Base-by-base conservation (phyloP, 92 coral and sea anemone species). In the Desmophyllum pertusum region DNA sequence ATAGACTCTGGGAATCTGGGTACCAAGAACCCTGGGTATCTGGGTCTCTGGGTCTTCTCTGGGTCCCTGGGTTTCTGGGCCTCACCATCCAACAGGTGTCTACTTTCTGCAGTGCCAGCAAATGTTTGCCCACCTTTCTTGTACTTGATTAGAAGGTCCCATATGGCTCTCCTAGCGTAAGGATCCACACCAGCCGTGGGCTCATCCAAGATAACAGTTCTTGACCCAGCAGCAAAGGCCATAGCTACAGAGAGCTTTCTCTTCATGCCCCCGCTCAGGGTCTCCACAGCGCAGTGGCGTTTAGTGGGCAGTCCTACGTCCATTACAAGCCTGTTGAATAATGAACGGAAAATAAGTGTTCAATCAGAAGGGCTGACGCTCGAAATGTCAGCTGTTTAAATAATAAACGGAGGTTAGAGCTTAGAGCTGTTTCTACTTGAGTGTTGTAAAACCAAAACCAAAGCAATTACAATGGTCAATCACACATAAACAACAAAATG, bases 171-270 rank as follows among this genome's bases (percentile, higher is more conserved):
- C 80, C 99, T 90, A 42, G 99, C 99, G 63, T 94, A 96, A 13
- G 99, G 99, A 79, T 96, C 99, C 57, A 96, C 99, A 33, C 99
- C 99, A 48, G 99, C 99, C 0, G 99, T 96, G 81, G 99, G 99
- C 85, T 96, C 99, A 75, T 96, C 99, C 83, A 96, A 70, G 81
- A 96, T 96, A 45, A 96, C 97, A 52, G 98, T 96, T 70, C 98
- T 94, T n/a, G 99, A 96, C 52, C 98, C 98, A 43, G 95, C 99
- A 40, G 95, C 97, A 75, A 96, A 96, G 42, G 99, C 99, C 94
- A 96, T 95, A 73, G 99, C 99, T 8, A 96, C 98, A 25, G 99
- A 96, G 73, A 96, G 89, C 88, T 96, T 96, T 55, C 99, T 87
- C 79, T 96, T 96, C 99, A 96, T 96, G 57, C 99, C 99, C 3